Evolutionary conservation across 37 sponge, comb jelly and placozoan species (phyloP), one percentile per base, ranked within the genome.

Genomic region (Crambe crambe): DNA sequence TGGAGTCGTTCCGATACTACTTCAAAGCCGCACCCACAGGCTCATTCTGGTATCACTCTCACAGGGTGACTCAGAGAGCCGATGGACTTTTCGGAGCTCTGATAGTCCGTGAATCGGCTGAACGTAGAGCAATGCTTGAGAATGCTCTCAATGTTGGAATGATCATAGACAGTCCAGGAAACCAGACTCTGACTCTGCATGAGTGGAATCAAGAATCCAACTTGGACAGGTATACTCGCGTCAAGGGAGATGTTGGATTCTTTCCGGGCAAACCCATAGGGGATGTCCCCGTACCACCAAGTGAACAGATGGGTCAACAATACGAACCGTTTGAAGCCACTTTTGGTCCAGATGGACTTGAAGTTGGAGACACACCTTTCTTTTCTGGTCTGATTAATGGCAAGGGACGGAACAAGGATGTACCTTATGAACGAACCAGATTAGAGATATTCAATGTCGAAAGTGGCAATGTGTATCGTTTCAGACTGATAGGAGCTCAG

Each of bases 1-100:
- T 18, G 1, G 64, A 70, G 41, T 51, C 74, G 18, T 94, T 87
- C 54, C 85, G 66, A 0, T 94, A 94, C 70, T 68, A 38, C 20
- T 94, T 94, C 73, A 80, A 57, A 58, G 90, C 90, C 1, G 42
- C 27, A 20, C 87, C 82, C 25, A 43, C 84, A 38, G 94, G 94
- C 1, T 80, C 90, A 41, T 87, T 86, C 74, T 94, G 94, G 94
- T 94, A 94, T 70, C 94, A 94, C 38, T 79, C 94, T 22, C 94
- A 94, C 70, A 83, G 77, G 37, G 85, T 86, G 0, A 68, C 80
- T 35, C 90, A 94, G 70, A 42, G 87, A 80, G 78, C 94, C 12
- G 90, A 89, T 56, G 94, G 94, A 22, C 80, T 86, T 23, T 89
- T 76, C 70, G 94, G 94, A 34, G 84, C 85, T 36, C 74, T 94